phyloP scores from a whole-genome alignment of 1,140 invertebrate genomes.

The Spodoptera litura region DNA sequence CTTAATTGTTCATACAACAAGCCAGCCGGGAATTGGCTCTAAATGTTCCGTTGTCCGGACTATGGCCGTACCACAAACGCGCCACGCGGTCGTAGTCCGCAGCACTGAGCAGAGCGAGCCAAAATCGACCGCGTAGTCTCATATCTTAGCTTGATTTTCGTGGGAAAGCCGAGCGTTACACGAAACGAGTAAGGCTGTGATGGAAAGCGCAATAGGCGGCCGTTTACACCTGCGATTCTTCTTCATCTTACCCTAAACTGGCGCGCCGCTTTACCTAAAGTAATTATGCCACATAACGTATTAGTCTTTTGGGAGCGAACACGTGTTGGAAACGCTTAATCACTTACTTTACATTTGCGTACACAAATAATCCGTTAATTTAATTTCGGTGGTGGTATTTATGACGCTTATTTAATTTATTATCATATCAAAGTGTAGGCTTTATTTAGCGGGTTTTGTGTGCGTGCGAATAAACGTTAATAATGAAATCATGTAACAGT shows the following conservation, averaged over 20 bases:
- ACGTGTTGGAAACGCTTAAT: conserved; percentile 83
- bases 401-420: conserved; percentile 83
- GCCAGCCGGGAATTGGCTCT: conserved; percentile 81
- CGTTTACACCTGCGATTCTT: conserved; percentile 83
- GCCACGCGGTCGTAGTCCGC: conserved; percentile 70
- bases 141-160: conserved; percentile 67
- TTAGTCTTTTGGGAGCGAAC: conserved; percentile 83
- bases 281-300: conserved; percentile 84
- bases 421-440: conserved; percentile 81
- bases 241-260: conserved; percentile 82
- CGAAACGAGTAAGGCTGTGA: conserved; percentile 58
- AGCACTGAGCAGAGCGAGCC: conserved; percentile 56
- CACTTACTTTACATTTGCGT: conserved; percentile 83
- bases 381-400: conserved; percentile 78
- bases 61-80: conserved; percentile 75
- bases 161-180: conserved; percentile 7
- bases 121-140: conserved; percentile 71
- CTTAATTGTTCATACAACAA: conserved; percentile 85
- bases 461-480: conserved; percentile 80
- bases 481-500: conserved; percentile 77
- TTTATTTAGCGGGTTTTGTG: conserved; percentile 76
- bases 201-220: conserved; percentile 78
- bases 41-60: conserved; percentile 79
- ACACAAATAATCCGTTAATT: conserved; percentile 83
- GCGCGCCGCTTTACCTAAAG: conserved; percentile 80